Evolutionary conservation across 2,888 invertebrate species (phyloP), one percentile per base, ranked within the genome.

Genomic region (Apantesis nais): DNA sequence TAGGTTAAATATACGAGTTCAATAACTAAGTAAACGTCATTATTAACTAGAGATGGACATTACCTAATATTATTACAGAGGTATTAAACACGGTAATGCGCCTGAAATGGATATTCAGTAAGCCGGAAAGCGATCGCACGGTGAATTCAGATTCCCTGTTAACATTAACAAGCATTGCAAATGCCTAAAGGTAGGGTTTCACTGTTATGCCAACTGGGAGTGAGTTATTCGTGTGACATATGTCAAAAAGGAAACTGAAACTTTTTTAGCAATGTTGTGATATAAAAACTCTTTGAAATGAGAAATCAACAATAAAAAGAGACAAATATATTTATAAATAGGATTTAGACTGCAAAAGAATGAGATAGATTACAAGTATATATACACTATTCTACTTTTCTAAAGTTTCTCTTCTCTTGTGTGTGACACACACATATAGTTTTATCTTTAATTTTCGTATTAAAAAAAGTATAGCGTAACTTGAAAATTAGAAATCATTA

Each of bases 61-160:
- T 68, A 80, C 72, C 69, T 77, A 78, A 78, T 75, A 80, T 85
- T 85, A 86, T 87, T 82, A 84, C 75, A 81, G 81, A 83, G 83
- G 81, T 82, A 88, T 87, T 86, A 82, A 85, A 86, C 86, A 83
- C 82, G 79, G 79, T 84, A 87, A 88, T 88, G 80, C 83, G 82
- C 81, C 71, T 76, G 85, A 83, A 88, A 89, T 89, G 88, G 90
- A 87, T 87, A 87, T 86, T 84, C 89, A 87, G 90, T 89, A 88
- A 90, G 86, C 90, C 86, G 89, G 88, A 90, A 90, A 87, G 88
- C 87, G 87, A 89, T 90, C 87, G 87, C 84, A 83, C 84, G 87
- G 84, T 89, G 89, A 89, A 90, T 90, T 88, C 89, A 85, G 88
- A 90, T 88, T 86, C 87, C 85, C 87, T 88, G 90, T 91, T 91